phyloP scores from a whole-genome alignment of 1,140 invertebrate species.

The Eurosta solidaginis region DNA sequence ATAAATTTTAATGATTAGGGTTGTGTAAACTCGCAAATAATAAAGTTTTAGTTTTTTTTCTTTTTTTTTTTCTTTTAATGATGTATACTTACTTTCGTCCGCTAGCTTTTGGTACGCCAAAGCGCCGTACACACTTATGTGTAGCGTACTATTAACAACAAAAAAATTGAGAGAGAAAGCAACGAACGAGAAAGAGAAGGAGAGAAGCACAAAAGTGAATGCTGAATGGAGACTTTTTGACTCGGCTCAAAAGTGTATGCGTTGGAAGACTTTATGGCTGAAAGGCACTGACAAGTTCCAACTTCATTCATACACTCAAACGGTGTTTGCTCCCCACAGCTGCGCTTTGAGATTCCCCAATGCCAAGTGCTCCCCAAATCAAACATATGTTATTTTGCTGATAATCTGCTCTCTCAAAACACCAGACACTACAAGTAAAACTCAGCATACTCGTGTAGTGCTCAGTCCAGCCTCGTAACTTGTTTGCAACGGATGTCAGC shows the following conservation, averaged over 20 bases:
- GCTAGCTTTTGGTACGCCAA: not conserved
- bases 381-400: not conserved
- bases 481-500: slow-evolving; percentile 42
- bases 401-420: slow-evolving; percentile 7
- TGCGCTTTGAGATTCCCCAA: not conserved
- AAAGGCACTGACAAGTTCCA: not conserved
- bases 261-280: not conserved
- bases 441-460: slow-evolving; percentile 6
- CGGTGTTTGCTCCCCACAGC: not conserved
- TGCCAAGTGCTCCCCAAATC: not conserved
- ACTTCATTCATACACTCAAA: not conserved
- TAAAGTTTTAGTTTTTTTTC: not conserved
- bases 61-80: not conserved
- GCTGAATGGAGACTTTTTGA: not conserved
- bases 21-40: not conserved
- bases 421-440: slow-evolving; percentile 2
- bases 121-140: not conserved
- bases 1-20: too few species aligned
- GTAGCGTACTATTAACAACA: not conserved
- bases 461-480: slow-evolving; percentile 43
- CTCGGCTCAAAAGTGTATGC: not conserved
- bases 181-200: too few species aligned
- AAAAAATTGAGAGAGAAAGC: not conserved
- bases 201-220: too few species aligned
- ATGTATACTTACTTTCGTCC: not conserved